Evolutionary conservation across 1,140 invertebrate genomes (phyloP).

Genomic region (Penaeus vannamei): DNA sequence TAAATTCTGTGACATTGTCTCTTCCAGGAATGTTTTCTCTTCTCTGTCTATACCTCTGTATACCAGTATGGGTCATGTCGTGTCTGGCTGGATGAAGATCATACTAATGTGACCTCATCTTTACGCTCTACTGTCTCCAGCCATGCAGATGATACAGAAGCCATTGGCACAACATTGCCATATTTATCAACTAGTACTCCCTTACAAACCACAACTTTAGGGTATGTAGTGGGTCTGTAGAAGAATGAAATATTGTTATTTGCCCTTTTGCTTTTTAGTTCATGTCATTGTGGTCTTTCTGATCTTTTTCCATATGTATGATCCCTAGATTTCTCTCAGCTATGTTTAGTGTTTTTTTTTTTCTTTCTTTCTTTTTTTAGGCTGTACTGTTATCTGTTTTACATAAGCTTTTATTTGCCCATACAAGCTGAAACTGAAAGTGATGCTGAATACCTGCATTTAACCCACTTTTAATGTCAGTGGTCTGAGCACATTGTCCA

Average conservation of each 20-base stretch:
- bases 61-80: conserved; percentile 93
- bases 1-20: conserved; percentile 18
- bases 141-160: conserved; percentile 4
- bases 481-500: too few relatives aligned
- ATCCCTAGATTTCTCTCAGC: too few relatives aligned
- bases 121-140: not conserved
- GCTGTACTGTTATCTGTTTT: too few relatives aligned
- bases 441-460: too few relatives aligned
- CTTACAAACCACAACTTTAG: not conserved
- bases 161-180: conserved; percentile 41
- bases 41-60: conserved; percentile 93
- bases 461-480: too few relatives aligned
- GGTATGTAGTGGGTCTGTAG: not conserved
- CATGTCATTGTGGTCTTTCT: too few relatives aligned
- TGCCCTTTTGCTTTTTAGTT: too few relatives aligned
- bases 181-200: conserved; percentile 23
- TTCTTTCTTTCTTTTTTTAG: too few relatives aligned
- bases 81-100: conserved; percentile 86
- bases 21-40: conserved; percentile 87
- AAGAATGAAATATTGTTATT: not conserved
- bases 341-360: too few relatives aligned
- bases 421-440: too few relatives aligned
- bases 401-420: too few relatives aligned
- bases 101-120: conserved; percentile 55
- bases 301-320: too few relatives aligned